These are phyloP conservation scores for Ormyrus labotus DNA, from an alignment of 2,888 invertebrate genomes.

Conservation along the genomic window DNA sequence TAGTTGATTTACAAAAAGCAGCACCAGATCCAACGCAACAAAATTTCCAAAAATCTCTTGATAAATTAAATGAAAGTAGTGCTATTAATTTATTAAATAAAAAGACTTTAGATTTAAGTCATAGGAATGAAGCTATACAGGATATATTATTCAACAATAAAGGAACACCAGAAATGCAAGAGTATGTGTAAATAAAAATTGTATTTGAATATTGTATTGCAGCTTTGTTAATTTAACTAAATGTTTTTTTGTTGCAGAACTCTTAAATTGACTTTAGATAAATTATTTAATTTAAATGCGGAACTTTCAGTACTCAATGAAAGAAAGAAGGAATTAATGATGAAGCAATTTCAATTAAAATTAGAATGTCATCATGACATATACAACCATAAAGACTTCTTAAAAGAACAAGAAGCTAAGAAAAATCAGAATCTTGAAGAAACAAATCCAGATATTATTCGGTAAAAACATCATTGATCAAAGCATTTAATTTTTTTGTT, in stretches of 20 bases:
- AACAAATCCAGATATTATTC: constrained; percentile 59
- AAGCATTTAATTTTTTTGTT: constrained; percentile 10
- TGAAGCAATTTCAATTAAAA: constrained; percentile 59
- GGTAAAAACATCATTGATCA: constrained; percentile 55
- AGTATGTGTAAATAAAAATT: constrained; percentile 54
- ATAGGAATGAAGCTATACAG: constrained; percentile 59
- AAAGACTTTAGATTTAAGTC: constrained; percentile 56
- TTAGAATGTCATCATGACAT: constrained; percentile 60
- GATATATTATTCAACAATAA: constrained; percentile 56
- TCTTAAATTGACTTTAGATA: constrained; percentile 51
- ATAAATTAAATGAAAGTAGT: constrained; percentile 54
- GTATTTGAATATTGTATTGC: not conserved
- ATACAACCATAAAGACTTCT: constrained; percentile 59
- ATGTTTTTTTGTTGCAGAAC: constrained; percentile 56
- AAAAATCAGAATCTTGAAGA: constrained; percentile 58
- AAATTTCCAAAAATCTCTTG: constrained; percentile 29
- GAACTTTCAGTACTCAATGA: constrained; percentile 50
- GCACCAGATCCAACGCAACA: not conserved
- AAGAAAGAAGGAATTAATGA: constrained; percentile 51
- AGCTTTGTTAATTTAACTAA: constrained; percentile 5
- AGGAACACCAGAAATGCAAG: constrained; percentile 48
- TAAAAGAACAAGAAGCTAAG: constrained; percentile 59
- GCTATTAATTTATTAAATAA: constrained; percentile 54
- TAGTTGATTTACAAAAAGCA: constrained; percentile 40
- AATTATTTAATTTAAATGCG: constrained; percentile 60